Evolutionary conservation across 2,113 vertebrate genomes (phyloP).

Genomic region (Azemiops feae): DNA sequence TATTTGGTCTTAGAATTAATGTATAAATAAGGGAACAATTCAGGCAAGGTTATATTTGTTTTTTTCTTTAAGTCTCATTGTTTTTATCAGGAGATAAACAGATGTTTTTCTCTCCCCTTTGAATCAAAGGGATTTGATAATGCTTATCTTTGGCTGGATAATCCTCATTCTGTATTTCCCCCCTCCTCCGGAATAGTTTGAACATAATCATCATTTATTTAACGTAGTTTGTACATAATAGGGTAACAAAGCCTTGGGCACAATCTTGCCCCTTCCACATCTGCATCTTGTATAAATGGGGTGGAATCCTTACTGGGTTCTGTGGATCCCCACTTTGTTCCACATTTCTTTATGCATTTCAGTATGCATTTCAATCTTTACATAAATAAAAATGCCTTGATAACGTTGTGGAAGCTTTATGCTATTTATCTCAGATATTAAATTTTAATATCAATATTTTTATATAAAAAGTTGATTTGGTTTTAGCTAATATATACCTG

Average conservation of each 20-base stretch:
- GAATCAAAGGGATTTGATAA: not conserved
- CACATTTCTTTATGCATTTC: not conserved
- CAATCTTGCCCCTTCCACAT: not conserved
- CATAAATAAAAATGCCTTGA: not conserved
- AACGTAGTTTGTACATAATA: not conserved
- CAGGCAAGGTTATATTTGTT: not conserved
- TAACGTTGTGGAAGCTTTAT: constrained; percentile 9
- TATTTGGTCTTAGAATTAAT: constrained; percentile 23
- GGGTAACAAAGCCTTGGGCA: not conserved
- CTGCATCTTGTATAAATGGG: not conserved
- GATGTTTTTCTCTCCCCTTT: not conserved
- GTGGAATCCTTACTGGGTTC: not conserved
- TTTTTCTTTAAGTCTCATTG: not conserved
- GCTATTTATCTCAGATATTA: constrained; percentile 28
- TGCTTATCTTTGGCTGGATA: constrained; percentile 9
- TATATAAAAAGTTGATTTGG: constrained; percentile 46
- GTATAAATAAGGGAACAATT: not conserved
- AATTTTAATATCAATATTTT: constrained; percentile 42
- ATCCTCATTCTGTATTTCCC: not conserved
- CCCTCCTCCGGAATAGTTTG: not conserved
- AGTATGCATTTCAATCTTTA: not conserved
- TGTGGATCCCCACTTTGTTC: not conserved
- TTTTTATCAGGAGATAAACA: not conserved
- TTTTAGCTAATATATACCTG: constrained; percentile 47
- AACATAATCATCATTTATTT: not conserved